Evolutionary conservation across 1,140 invertebrate genomes (phyloP).

Genomic region (Yoshiicerus persimilis): DNA sequence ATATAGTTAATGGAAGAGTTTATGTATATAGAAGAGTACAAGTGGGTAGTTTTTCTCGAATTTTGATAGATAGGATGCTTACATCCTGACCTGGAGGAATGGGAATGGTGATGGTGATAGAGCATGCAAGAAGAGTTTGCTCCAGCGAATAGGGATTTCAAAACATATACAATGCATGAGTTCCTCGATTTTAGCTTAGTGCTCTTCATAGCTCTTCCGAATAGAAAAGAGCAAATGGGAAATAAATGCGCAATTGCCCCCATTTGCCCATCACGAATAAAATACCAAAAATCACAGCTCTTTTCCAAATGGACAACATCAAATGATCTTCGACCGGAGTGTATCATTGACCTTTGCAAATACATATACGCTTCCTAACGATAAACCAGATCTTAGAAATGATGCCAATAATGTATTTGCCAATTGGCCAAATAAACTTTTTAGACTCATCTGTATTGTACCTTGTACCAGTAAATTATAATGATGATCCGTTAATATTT

Average conservation of each 20-base stretch:
- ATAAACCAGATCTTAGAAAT: background rate
- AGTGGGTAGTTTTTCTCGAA: background rate
- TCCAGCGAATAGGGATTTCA: background rate
- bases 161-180: background rate
- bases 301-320: background rate
- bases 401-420: background rate
- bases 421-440: no score
- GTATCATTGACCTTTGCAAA: background rate
- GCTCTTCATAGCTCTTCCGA: background rate
- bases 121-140: slow-evolving; percentile 5
- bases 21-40: background rate
- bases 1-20: background rate
- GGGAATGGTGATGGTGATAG: slow-evolving; percentile 14
- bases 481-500: no score
- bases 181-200: background rate
- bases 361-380: background rate
- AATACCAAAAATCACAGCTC: background rate
- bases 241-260: slow-evolving; percentile 15
- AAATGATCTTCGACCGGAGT: background rate
- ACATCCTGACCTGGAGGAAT: slow-evolving; percentile 14
- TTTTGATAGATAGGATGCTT: slow-evolving; percentile 13
- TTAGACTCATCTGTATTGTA: no score
- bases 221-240: background rate
- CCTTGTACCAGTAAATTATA: no score
- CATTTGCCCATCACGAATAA: background rate